Evolutionary conservation across 1,140 invertebrate species (phyloP).

Genomic region (Sycophaga agraensis): DNA sequence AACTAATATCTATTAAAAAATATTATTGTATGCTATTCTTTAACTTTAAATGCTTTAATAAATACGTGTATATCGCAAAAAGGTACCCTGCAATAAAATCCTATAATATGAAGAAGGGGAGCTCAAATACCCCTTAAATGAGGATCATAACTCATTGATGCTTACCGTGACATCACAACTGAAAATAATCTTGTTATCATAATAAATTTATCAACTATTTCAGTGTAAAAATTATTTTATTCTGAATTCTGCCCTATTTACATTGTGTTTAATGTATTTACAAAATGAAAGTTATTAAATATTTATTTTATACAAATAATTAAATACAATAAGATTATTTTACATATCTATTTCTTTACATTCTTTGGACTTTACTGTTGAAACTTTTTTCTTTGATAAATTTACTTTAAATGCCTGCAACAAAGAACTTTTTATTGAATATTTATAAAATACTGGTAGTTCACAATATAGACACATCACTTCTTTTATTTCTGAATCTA

Average conservation of each 20-base stretch:
- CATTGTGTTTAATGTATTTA: neutral
- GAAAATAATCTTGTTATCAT: too few relatives aligned
- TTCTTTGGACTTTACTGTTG: neutral
- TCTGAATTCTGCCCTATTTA: too few relatives aligned
- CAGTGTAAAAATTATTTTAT: too few relatives aligned
- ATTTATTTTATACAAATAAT: neutral
- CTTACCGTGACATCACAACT: too few relatives aligned
- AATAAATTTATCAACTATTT: too few relatives aligned
- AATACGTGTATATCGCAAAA: neutral
- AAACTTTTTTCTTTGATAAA: constrained; percentile 36
- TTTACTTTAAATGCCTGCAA: constrained; percentile 33
- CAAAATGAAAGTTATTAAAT: neutral
- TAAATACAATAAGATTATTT: neutral
- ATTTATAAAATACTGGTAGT: constrained; percentile 41
- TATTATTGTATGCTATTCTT: too few relatives aligned
- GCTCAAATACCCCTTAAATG: too few relatives aligned
- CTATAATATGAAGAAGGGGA: too few relatives aligned
- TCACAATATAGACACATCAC: constrained; percentile 49
- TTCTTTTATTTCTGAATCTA: constrained; percentile 42
- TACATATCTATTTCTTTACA: neutral
- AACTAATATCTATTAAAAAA: neutral
- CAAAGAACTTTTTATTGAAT: constrained; percentile 29
- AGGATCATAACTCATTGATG: too few relatives aligned
- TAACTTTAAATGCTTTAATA: neutral
- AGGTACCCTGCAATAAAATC: too few relatives aligned